Percentiles rank a stretch among this genome's conserved stretches.
Conservation (phyloP, 2,113 vertebrate genomes). For the Turdus rufiventris region DNA sequence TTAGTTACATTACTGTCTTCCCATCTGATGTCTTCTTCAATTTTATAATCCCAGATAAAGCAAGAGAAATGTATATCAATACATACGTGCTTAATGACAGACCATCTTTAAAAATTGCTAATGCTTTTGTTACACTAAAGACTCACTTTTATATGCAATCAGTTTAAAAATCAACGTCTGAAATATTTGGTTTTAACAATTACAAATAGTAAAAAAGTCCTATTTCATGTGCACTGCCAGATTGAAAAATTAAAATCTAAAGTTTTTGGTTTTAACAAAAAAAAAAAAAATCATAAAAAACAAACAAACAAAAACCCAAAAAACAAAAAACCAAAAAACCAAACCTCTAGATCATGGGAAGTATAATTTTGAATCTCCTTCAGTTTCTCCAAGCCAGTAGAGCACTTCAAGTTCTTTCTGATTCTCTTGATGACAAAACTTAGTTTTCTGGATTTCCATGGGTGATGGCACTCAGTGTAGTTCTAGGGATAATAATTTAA, state of each 20-base stretch:
- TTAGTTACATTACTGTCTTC: not conserved
- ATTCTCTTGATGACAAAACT: not conserved
- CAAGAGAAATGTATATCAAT: not conserved
- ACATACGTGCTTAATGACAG: not conserved
- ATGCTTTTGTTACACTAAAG: not conserved
- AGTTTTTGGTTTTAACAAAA: not conserved
- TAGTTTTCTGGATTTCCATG: not conserved
- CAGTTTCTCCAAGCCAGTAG: not conserved
- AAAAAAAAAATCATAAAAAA: not conserved
- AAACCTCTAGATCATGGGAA: not conserved
- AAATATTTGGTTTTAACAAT: not conserved
- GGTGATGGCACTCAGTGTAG: fast-evolving
- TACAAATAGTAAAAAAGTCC: not conserved
- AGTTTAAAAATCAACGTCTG: not conserved
- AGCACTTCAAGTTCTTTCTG: not conserved
- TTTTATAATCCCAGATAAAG: not conserved
- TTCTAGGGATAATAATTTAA: not conserved
- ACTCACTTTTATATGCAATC: not conserved
- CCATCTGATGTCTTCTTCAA: not conserved
- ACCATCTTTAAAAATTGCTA: not conserved
- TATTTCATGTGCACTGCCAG: not conserved
- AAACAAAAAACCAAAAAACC: too few species aligned
- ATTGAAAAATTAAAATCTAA: not conserved
- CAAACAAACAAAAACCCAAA: too few species aligned
- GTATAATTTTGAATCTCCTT: not conserved